phyloP scores from a whole-genome alignment of 1,140 invertebrate genomes.

The Drosophila azteca region DNA sequence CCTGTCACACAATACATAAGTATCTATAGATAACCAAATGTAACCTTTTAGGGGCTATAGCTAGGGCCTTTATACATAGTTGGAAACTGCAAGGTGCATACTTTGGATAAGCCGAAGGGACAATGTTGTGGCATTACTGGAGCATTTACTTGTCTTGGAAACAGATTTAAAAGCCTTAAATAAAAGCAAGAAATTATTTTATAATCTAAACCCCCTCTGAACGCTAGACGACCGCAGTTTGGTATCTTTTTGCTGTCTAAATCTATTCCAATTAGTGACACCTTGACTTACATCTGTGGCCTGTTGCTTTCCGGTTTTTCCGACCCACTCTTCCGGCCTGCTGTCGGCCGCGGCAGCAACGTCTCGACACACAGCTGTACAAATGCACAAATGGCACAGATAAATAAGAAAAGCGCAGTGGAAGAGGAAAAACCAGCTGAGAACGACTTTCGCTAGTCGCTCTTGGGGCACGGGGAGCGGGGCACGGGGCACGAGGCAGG shows the following conservation, averaged over 20 bases:
- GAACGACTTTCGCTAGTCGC: conserved; percentile 77
- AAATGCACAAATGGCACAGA: conserved; percentile 75
- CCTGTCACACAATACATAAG: too few species aligned
- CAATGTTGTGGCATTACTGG: too few species aligned
- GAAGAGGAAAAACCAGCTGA: conserved; percentile 64
- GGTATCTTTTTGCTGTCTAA: not conserved
- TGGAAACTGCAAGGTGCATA: too few species aligned
- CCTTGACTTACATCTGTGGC: conserved; percentile 51
- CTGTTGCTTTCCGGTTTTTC: conserved; percentile 52
- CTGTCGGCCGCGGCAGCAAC: too few species aligned
- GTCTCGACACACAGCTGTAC: conserved; percentile 50
- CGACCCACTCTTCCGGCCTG: conserved; percentile 4
- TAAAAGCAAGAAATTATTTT: not conserved
- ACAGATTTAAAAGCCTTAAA: too few species aligned
- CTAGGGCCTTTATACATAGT: too few species aligned
- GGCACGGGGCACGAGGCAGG: not conserved
- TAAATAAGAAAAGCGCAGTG: conserved; percentile 41
- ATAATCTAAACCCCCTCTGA: not conserved
- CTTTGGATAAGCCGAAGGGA: too few species aligned
- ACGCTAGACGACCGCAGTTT: not conserved
- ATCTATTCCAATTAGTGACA: conserved; percentile 34
- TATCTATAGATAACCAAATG: too few species aligned
- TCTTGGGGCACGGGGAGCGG: conserved; percentile 6
- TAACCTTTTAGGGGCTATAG: too few species aligned
- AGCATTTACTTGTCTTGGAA: too few species aligned